Conservation (phyloP, 2,113 vertebrate species). For the Ophthalmolycus amberensis region DNA sequence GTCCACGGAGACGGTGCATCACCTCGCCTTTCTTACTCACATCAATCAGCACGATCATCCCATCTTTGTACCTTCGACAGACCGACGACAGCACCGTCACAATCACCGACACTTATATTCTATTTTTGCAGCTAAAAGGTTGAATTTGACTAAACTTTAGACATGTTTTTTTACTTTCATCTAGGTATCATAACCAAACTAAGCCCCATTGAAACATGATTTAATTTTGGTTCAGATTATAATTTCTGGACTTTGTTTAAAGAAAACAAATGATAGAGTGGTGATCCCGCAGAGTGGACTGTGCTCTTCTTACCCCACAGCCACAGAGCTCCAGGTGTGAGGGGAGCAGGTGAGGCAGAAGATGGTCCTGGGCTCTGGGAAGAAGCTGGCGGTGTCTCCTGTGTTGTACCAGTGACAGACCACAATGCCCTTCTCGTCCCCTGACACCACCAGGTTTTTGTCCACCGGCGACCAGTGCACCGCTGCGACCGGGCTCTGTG, state of each 20-base stretch:
- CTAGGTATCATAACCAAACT: not conserved
- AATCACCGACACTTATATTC: not conserved
- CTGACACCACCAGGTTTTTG: conserved; percentile 91
- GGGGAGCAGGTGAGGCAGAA: conserved; percentile 95
- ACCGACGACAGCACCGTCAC: not conserved
- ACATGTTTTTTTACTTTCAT: not conserved
- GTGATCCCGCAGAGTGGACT: not conserved
- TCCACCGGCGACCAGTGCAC: conserved; percentile 94
- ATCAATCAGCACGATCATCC: conserved; percentile 93
- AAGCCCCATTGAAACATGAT: not conserved
- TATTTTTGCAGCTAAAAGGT: no score
- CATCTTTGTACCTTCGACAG: conserved; percentile 92
- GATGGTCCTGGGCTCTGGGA: conserved; percentile 91
- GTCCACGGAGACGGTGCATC: conserved; percentile 90
- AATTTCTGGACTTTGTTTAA: not conserved
- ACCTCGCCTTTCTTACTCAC: conserved; percentile 93
- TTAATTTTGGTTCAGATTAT: not conserved
- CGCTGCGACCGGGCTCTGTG: conserved; percentile 86
- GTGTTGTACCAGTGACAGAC: conserved; percentile 92
- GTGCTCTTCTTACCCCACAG: conserved; percentile 87
- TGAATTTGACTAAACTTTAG: not conserved
- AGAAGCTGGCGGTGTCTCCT: conserved; percentile 89
- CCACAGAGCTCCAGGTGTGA: conserved; percentile 90
- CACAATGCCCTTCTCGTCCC: conserved; percentile 93
- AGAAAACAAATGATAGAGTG: no score